Evolutionary conservation across 2,888 invertebrate genomes (phyloP).

Genomic region (Nebria salina): DNA sequence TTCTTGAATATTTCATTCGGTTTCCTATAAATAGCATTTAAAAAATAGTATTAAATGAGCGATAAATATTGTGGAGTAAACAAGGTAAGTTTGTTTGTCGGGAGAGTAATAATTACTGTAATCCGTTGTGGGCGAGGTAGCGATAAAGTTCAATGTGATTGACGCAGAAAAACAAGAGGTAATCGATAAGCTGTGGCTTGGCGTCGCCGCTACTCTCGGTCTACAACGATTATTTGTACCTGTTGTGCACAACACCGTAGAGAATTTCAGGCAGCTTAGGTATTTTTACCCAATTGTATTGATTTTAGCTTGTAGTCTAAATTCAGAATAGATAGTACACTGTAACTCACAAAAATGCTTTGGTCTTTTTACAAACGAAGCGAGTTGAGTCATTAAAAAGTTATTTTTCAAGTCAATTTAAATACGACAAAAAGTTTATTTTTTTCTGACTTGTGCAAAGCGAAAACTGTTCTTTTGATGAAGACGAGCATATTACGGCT

Average conservation of each 20-base stretch:
- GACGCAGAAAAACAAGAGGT: constrained; percentile 21
- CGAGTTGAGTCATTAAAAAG: neutral
- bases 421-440: neutral
- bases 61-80: neutral
- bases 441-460: neutral
- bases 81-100: neutral
- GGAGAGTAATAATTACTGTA: neutral
- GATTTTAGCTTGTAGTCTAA: constrained; percentile 9
- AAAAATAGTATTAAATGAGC: neutral
- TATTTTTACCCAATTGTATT: constrained; percentile 35
- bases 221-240: constrained; percentile 21
- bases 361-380: neutral
- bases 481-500: too few species aligned
- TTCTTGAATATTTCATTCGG: neutral
- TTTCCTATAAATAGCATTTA: neutral
- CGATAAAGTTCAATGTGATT: constrained; percentile 15
- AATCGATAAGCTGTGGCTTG: constrained; percentile 26
- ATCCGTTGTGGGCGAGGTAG: neutral
- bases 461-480: neutral
- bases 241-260: constrained; percentile 20
- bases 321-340: neutral
- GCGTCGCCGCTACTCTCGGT: constrained; percentile 5
- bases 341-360: neutral
- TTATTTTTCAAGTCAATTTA: neutral
- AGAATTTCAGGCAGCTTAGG: constrained; percentile 16